phyloP scores from a whole-genome alignment of 2,797 vertebrate genomes.

The Galagoides demidoff region DNA sequence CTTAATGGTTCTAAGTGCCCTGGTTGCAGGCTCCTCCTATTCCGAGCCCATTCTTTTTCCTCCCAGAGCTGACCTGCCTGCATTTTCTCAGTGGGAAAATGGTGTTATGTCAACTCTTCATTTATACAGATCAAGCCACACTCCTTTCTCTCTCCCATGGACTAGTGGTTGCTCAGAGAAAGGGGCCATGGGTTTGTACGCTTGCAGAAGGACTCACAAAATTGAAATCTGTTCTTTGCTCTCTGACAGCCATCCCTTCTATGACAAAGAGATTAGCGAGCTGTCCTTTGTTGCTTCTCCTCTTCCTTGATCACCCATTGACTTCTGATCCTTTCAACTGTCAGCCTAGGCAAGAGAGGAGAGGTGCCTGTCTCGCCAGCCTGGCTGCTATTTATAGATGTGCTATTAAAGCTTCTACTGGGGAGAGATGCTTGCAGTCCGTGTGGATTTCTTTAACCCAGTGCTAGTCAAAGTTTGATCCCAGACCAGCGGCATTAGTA shows the following conservation, averaged over 20 bases:
- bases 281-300: not conserved
- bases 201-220: not conserved
- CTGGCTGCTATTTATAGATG: not conserved
- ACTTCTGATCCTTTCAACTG: not conserved
- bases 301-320: not conserved
- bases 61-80: not conserved
- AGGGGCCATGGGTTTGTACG: not conserved
- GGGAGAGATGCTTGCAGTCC: not conserved
- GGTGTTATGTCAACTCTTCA: not conserved
- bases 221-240: not conserved
- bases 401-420: not conserved
- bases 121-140: not conserved
- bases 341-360: not conserved
- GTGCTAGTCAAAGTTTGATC: not conserved
- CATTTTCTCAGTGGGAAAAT: not conserved
- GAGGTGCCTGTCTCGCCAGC: not conserved
- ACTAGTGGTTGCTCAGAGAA: not conserved
- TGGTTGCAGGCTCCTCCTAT: no score
- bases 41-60: not conserved
- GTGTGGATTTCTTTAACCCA: not conserved
- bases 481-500: not conserved
- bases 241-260: not conserved
- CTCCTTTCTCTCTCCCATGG: no score
- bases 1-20: not conserved
- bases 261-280: not conserved